These are phyloP conservation scores for Periplaneta americana DNA, from an alignment of 1,140 invertebrate species.

Conservation along the genomic window DNA sequence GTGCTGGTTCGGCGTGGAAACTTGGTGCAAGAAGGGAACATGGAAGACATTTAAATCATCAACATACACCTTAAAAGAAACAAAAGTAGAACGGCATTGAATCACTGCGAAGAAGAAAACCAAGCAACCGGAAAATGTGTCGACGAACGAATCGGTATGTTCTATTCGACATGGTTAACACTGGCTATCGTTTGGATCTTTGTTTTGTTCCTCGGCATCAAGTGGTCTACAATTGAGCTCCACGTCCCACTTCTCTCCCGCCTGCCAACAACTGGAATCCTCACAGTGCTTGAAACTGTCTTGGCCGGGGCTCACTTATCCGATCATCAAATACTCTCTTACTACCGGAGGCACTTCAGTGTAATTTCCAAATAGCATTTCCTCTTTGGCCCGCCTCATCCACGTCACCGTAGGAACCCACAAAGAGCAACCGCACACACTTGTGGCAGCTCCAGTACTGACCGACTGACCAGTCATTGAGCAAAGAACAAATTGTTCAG, in stretches of 20 bases:
- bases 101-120: slow-evolving; percentile 23
- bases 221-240: not conserved
- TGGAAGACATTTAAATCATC: slow-evolving; percentile 27
- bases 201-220: not conserved
- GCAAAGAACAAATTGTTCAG: slow-evolving; percentile 13
- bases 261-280: not conserved
- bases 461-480: slow-evolving; percentile 2
- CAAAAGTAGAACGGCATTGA: slow-evolving; percentile 9
- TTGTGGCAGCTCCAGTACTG: not conserved
- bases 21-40: slow-evolving; percentile 25
- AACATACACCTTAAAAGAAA: slow-evolving; percentile 22
- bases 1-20: slow-evolving; percentile 18
- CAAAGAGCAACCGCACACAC: not conserved
- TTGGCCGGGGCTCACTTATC: not conserved
- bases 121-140: slow-evolving; percentile 14
- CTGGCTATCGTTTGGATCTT: not conserved
- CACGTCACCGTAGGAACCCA: not conserved
- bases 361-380: slow-evolving; percentile 14
- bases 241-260: slow-evolving; percentile 1
- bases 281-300: not conserved
- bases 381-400: not conserved
- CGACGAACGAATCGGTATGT: slow-evolving; percentile 3
- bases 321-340: slow-evolving; percentile 6
- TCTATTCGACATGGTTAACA: slow-evolving; percentile 6
- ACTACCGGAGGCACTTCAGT: slow-evolving; percentile 22